These are phyloP conservation scores for Zoanthus gigantus DNA, from an alignment of 92 coral and sea anemone genomes.

Conservation along the genomic window DNA sequence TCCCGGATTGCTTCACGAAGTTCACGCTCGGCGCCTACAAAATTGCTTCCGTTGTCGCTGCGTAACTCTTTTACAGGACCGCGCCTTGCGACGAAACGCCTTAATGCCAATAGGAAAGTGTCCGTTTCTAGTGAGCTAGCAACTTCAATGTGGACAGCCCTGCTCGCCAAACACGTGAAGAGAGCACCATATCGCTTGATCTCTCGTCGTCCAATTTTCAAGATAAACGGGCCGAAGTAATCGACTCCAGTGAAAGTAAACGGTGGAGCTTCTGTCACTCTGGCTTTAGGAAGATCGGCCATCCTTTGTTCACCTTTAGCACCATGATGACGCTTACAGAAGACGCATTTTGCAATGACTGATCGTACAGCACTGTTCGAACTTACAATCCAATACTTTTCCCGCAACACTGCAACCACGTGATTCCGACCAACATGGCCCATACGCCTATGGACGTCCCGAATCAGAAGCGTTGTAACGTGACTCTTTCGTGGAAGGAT, in stretches of 20 bases:
- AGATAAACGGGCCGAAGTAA: constrained; percentile 65
- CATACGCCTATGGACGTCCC: constrained; percentile 46
- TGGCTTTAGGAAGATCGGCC: constrained; percentile 67
- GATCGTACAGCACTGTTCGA: constrained; percentile 64
- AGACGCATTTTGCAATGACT: constrained; percentile 67
- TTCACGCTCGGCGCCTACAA: constrained; percentile 60
- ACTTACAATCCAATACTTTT: constrained; percentile 68
- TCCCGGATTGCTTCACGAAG: constrained; percentile 54
- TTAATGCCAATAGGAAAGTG: constrained; percentile 57
- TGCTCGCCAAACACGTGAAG: constrained; percentile 65
- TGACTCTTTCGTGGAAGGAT: constrained; percentile 70
- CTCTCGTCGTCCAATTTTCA: constrained; percentile 57
- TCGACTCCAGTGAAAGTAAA: constrained; percentile 69
- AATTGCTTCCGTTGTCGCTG: constrained; percentile 65
- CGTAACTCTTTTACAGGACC: constrained; percentile 63
- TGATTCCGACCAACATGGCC: constrained; percentile 80
- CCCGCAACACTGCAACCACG: constrained; percentile 60
- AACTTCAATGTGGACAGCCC: constrained; percentile 72
- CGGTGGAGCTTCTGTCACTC: constrained; percentile 66
- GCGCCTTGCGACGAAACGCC: constrained; percentile 69
- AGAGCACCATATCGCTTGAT: constrained; percentile 60
- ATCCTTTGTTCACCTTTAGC: constrained; percentile 64
- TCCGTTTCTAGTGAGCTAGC: constrained; percentile 70
- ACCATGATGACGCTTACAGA: constrained; percentile 61
- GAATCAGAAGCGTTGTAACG: constrained; percentile 62